Percentiles rank a stretch among this genome's conserved stretches.
phyloP scores from a whole-genome alignment of 37 sponge, comb jelly and placozoan species.

The Mnemiopsis leidyi region DNA sequence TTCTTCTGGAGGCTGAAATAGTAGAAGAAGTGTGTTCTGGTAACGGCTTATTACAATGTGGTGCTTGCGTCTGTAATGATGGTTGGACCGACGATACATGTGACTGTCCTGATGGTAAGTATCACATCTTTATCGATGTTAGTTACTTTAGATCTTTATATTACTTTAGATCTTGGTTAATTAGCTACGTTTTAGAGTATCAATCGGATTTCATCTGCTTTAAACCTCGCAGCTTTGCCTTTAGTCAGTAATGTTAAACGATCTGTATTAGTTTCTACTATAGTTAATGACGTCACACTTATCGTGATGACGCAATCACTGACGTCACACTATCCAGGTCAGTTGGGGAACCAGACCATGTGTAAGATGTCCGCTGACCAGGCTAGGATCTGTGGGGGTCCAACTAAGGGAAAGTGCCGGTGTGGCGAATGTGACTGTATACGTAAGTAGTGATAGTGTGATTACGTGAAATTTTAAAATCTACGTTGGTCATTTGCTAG shows the following conservation, averaged over 20 bases:
- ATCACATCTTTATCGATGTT: neutral
- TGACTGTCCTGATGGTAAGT: conserved; percentile 41
- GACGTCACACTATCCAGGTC: neutral
- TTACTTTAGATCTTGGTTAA: too few relatives aligned
- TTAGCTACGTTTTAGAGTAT: too few relatives aligned
- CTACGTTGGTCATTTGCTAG: neutral
- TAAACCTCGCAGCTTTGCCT: too few relatives aligned
- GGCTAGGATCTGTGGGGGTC: conserved; percentile 1
- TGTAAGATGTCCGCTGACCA: conserved; percentile 1
- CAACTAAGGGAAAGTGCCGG: neutral
- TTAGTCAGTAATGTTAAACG: too few relatives aligned
- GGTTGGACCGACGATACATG: conserved; percentile 50
- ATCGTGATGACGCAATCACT: too few relatives aligned
- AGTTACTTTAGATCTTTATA: neutral
- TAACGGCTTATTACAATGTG: neutral
- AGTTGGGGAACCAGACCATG: neutral
- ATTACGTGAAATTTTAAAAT: too few relatives aligned
- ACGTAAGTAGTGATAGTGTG: conserved; percentile 21
- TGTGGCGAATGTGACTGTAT: conserved; percentile 56
- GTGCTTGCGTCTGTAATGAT: conserved; percentile 20
- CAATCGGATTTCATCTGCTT: too few relatives aligned
- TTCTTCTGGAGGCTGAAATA: too few relatives aligned
- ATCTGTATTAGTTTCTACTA: too few relatives aligned
- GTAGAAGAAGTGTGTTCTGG: conserved; percentile 10
- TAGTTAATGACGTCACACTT: too few relatives aligned